A percentile compares a stretch with the other conserved stretches of the same genome.
Evolutionary conservation across 1,140 invertebrate genomes (phyloP).

Genomic region (Eumaeus atala): DNA sequence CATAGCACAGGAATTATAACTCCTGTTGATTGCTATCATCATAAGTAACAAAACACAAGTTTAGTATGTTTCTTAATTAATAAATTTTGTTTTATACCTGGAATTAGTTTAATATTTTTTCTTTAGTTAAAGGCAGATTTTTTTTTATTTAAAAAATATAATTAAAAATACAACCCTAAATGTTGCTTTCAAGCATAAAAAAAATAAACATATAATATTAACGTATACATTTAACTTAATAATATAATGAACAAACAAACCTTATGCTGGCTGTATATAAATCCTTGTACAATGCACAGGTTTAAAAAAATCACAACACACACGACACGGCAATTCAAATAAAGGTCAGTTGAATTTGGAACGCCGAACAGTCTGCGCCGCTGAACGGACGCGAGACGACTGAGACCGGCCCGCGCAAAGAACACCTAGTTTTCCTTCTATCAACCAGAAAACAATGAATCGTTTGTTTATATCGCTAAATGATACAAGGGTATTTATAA

Average conservation of each 20-base stretch:
- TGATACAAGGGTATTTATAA: conserved; percentile 16
- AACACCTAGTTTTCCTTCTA: background rate
- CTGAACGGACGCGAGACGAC: conserved; percentile 21
- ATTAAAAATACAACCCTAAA: too few relatives aligned
- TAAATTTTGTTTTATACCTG: too few relatives aligned
- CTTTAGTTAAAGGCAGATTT: too few relatives aligned
- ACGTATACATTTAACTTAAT: background rate
- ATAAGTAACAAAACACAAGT: too few relatives aligned
- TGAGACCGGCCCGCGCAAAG: conserved; percentile 19
- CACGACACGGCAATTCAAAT: conserved; percentile 17
- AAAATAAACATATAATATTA: background rate
- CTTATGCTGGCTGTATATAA: conserved; percentile 14
- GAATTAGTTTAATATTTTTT: too few relatives aligned
- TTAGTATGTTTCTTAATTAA: too few relatives aligned
- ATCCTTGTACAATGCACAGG: conserved; percentile 26
- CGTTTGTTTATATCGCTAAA: conserved; percentile 14
- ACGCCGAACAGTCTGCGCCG: conserved; percentile 15
- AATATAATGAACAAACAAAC: conserved; percentile 17
- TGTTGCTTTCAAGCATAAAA: background rate
- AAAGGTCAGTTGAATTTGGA: conserved; percentile 13
- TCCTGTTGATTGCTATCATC: too few relatives aligned
- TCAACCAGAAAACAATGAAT: conserved; percentile 14
- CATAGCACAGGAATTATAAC: too few relatives aligned
- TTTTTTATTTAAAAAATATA: too few relatives aligned
- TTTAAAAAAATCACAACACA: conserved; percentile 19